These are phyloP conservation scores for Rhizomys pruinosus DNA, from an alignment of 2,113 vertebrate species.

Conservation along the genomic window DNA sequence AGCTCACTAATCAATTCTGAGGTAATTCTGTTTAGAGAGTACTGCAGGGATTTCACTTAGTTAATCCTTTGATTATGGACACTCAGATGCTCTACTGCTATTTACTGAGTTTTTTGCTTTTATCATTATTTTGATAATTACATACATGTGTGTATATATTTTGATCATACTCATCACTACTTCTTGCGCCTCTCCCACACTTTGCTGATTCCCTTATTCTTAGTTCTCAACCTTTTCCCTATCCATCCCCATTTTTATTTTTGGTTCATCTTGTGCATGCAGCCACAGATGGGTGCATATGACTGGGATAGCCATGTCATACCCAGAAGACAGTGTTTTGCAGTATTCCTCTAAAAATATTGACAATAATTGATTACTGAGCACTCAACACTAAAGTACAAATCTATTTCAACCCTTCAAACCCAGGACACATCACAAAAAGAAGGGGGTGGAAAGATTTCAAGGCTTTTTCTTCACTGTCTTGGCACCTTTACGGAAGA, in stretches of 20 bases:
- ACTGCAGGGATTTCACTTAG: neutral
- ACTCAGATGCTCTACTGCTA: neutral
- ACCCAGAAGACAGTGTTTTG: neutral
- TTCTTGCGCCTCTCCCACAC: rapidly evolving
- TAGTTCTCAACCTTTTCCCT: neutral
- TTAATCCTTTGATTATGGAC: neutral
- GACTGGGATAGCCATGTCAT: no score
- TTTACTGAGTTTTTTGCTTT: neutral
- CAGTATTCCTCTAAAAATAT: neutral
- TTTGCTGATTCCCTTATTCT: no score
- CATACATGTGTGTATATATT: no score
- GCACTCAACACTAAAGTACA: neutral
- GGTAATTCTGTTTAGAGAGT: neutral
- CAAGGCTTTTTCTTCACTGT: neutral
- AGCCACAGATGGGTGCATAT: no score
- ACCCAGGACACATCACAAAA: neutral
- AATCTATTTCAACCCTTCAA: neutral
- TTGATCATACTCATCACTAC: no score
- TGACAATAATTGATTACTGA: no score
- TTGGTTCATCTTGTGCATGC: neutral
- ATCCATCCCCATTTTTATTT: neutral
- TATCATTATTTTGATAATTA: no score
- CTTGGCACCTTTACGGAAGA: neutral
- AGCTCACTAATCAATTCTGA: neutral
- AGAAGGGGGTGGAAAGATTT: neutral